Evolutionary conservation across 2,888 invertebrate genomes (phyloP), one percentile per base, ranked within the genome.

Genomic region (Thera britannica): DNA sequence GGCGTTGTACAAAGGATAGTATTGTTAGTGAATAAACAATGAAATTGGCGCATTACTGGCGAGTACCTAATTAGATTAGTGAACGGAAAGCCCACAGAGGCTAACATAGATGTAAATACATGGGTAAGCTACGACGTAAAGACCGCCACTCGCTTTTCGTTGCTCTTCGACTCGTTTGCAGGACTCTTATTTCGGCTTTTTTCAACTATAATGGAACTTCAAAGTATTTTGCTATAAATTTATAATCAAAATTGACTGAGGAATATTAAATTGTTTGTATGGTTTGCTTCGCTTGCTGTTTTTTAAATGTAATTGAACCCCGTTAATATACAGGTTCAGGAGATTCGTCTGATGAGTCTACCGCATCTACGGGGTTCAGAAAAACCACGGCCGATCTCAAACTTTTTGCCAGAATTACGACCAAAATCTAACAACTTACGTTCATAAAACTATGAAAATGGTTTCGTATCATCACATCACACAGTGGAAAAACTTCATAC

Each of bases 21-120:
- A 89, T 90, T 90, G 89, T 90, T 90, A 91, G 89, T 83, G 82
- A 87, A 84, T 90, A 90, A 87, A 88, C 86, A 86, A 90, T 87
- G 82, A 90, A 92, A 92, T 93, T 92, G 93, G 93, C 93, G 93
- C 93, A 93, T 93, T 93, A 93, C 93, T 93, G 92, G 93, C 92
- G 93, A 93, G 93, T 93, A 93, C 93, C 93, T 93, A 91, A 93
- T 92, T 93, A 93, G 93, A 84, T 83, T 93, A 93, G 91, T 86
- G 85, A 88, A 87, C 88, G 86, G 83, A 82, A 83, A 88, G 92
- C 91, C 93, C 87, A 66, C 78, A 77, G 93, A 92, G 93, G 93
- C 93, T 92, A 88, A 85, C 86, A 86, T 83, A 76, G 68, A 85
- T 90, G 89, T 91, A 90, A 87, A 90, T 92, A 92, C 83, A 86